Evolutionary conservation across 37 sponge, comb jelly and placozoan species (phyloP), one percentile per base, ranked within the genome.

Genomic region (Axinella damicornis): DNA sequence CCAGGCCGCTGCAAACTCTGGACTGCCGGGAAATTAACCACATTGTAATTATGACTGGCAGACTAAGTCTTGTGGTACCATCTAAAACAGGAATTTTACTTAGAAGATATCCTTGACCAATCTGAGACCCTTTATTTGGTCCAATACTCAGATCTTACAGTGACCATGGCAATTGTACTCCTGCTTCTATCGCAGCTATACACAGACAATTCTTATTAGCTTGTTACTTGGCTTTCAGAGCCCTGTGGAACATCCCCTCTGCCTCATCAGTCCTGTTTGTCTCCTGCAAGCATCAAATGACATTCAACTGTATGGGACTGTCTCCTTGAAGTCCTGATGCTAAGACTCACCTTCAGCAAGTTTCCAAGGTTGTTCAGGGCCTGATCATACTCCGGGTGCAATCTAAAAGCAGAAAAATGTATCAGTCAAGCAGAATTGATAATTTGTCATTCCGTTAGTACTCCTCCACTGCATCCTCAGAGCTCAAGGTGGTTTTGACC

Each of bases 301-400:
- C n/a, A n/a, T 19, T 19, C 57, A 56, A 56, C 57, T 56, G 57
- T 56, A 19, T 32, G n/a, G n/a, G n/a, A n/a, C n/a, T n/a, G n/a
- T n/a, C n/a, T n/a, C n/a, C n/a, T n/a, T n/a, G n/a, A n/a, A n/a
- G n/a, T n/a, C n/a, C n/a, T n/a, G n/a, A n/a, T n/a, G n/a, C n/a
- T n/a, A n/a, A n/a, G n/a, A 13, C 21, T 41, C 53, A 89, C 90
- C 76, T 88, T 92, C 65, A 95, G 41, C 37, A 95, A 77, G 67
- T 95, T 95, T 12, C 93, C 96, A 22, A 86, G 69, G 74, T 95
- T 95, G 73, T 95, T 92, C 68, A 87, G 56, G 19, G 96, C 93
- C 53, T 95, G 84, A 61, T 89, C 93, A 82, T 95, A 95, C 31
- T 89, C 88, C 25, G 93, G 90, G 62, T 85, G 63, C 1, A 92